Base-by-base conservation (phyloP, 1,140 invertebrate species). In the Octopus sinensis region DNA sequence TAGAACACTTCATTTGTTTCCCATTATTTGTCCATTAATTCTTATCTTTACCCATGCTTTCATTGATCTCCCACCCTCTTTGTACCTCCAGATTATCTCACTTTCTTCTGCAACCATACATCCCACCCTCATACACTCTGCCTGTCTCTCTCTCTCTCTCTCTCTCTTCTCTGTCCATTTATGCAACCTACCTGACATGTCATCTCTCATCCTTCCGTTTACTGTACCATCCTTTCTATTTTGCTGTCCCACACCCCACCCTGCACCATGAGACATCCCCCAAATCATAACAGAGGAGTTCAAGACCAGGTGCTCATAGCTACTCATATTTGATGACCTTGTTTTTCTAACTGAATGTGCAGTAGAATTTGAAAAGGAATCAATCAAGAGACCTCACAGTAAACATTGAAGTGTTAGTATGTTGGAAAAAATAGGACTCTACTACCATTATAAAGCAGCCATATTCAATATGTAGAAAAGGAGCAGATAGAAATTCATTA, bases 121-220 rank as follows among this genome's bases (percentile, higher is more conserved):
- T 62, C 30, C 68, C 54, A 23, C 62, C 52, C 53, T 80, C 62
- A 23, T 68, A 13, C 23, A 17, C 52, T 56, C 76, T 78, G 51
- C 30, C 76, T 78, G 3, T 56, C 80, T 78, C 73, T 81, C 76
- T 56, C 43, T 56, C 80, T 78, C 73, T 81, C 76, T 56, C 43
- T 62, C 17, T 62, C 56, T 62, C 17, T 62, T 62, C 56, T 62
- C 17, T 17, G 7, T 62, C 56, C 17, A 10, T 1, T 17, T 62
- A 1, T 62, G 7, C 56, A 10, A 10, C 56, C 17, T 62, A 10
- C 56, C 17, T 62, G 9, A 10, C 17, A 10, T 17, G 7, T 17
- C 56, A 10, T 51, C 56, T 62, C 56, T 62, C 17, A 7, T 62
- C 17, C 56, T 62, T 62, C 17, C 56, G 56, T 62, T 62, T 62